phyloP scores from a whole-genome alignment of 2,888 invertebrate genomes.

The Fragum sueziense region DNA sequence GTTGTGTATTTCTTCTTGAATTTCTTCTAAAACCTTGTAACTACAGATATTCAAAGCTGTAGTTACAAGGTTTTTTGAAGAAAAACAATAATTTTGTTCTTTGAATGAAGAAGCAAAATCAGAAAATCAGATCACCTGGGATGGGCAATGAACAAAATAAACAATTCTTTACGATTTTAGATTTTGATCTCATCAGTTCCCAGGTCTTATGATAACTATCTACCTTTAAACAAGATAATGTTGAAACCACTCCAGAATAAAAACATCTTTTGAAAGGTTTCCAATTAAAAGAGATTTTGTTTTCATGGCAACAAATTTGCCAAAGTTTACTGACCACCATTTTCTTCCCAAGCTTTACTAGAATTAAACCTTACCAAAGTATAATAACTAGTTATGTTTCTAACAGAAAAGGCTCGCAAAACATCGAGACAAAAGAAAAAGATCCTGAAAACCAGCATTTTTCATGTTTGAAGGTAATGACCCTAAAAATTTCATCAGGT shows the following conservation, averaged over 20 bases:
- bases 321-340: background rate
- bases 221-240: slow-evolving; percentile 12
- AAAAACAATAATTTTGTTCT: no score
- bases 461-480: no score
- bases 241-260: background rate
- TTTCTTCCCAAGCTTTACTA: no score
- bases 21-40: no score
- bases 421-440: background rate
- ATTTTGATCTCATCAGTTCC: background rate
- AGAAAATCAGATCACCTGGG: background rate
- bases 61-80: no score
- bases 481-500: no score
- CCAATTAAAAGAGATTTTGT: slow-evolving; percentile 4
- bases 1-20: no score
- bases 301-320: background rate
- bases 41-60: no score
- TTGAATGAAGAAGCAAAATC: background rate
- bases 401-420: no score
- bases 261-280: slow-evolving; percentile 5
- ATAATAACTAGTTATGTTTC: no score
- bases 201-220: background rate
- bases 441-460: background rate
- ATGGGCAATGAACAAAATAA: slow-evolving; percentile 15
- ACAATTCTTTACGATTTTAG: background rate
- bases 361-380: no score